Base-by-base conservation (phyloP, 2,888 invertebrate species). In the Chironomus tentans region DNA sequence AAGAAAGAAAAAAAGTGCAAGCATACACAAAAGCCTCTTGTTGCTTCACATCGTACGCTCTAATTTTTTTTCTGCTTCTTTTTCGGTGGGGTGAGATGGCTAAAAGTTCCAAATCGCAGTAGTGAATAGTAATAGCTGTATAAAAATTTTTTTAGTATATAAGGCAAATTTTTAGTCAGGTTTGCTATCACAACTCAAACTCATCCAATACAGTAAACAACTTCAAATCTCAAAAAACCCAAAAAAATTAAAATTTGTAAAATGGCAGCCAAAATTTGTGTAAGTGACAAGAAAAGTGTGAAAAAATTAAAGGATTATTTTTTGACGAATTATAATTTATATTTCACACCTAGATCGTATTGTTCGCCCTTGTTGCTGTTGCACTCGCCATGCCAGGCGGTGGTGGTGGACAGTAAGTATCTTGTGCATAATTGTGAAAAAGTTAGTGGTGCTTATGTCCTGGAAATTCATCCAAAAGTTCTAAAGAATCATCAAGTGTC, bases 251-350 rank as follows among this genome's bases (percentile, higher is more conserved):
- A 62, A 61, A 38, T 38, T 62, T 22, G 38, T 5, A 61, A 62
- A 72, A 72, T 72, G 72, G 72, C 72, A 62, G 38, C 62, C 15
- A 72, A 72, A 72, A 38, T 72, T 62, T 72, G 38, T 46, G 72
- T 72, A 72, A 72, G 72, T 12, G 21, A 28, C 28, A 4, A 72
- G 46, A 46, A 7, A 38, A 56, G 22, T 6, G 2, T 46, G 50
- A 6, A 13, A 38, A 72, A 28, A 24, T 24, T 13, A 18, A 61
- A 3, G 12, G 61, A 61, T 13, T 21, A 18, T 71, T n/a, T 2
- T 13, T 10, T 70, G 13, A 38, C 18, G 48, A 56, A 15, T 50
- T 24, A 10, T 1, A 10, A 38, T 38, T 38, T 10, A 10, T 2
- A 38, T 38, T 38, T 10, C 38, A 2, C 4, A 38, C 38, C 38